These are phyloP conservation scores for Myotis myotis DNA, from an alignment of 2,797 vertebrate genomes.

Conservation along the genomic window DNA sequence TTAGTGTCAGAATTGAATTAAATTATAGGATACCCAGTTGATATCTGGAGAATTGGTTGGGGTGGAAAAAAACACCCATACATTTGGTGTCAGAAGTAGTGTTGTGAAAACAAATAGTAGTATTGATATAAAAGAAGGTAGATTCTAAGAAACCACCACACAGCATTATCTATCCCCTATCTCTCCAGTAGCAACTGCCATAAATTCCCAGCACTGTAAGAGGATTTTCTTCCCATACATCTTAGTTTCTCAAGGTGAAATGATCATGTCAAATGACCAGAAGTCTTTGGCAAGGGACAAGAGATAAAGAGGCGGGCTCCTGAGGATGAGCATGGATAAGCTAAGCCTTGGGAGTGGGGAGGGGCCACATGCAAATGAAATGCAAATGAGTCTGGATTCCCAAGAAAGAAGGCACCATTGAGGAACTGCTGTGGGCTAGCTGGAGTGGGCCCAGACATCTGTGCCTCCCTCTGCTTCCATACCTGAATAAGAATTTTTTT, in stretches of 20 bases:
- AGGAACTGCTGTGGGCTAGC: background rate
- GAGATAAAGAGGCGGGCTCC: background rate
- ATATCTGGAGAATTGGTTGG: background rate
- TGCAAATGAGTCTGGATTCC: background rate
- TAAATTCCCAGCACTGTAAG: background rate
- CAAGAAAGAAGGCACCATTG: background rate
- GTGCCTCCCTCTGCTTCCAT: too few relatives aligned
- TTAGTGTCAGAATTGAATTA: background rate
- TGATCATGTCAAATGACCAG: background rate
- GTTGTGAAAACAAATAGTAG: background rate
- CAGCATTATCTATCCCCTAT: background rate
- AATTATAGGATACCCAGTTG: background rate
- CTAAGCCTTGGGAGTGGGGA: background rate
- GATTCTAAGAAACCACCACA: background rate
- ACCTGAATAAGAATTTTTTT: background rate
- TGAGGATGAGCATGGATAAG: background rate
- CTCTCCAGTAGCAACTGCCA: background rate
- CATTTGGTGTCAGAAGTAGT: background rate
- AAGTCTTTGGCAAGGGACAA: background rate
- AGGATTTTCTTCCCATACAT: background rate
- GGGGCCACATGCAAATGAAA: background rate
- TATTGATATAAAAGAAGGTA: background rate
- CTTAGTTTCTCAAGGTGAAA: background rate
- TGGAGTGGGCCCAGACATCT: background rate
- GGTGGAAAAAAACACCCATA: background rate